phyloP scores from a whole-genome alignment of 2,797 vertebrate species.

The Mionectes olivaceus region DNA sequence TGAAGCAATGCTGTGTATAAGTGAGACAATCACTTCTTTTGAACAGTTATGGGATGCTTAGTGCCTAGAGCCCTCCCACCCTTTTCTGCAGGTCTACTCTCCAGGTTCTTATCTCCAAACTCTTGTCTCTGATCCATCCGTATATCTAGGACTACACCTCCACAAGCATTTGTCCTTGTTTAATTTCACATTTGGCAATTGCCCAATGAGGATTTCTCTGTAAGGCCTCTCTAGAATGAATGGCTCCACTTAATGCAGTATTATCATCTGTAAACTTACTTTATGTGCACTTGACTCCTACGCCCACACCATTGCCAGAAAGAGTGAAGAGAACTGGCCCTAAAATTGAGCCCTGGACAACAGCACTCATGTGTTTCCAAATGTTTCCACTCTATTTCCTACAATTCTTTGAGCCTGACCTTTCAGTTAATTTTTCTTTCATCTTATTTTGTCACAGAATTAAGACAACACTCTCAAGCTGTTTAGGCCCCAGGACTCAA shows the following conservation, averaged over 20 bases:
- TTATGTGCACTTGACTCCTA: not conserved
- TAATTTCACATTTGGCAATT: not conserved
- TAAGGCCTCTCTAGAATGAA: not conserved
- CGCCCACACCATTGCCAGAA: not conserved
- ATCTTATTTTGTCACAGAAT: not conserved
- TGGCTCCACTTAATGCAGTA: not conserved
- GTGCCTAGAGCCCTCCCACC: not conserved
- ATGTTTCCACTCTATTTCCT: not conserved
- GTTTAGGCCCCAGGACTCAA: not conserved
- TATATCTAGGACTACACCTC: accelerated
- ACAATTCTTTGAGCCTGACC: not conserved
- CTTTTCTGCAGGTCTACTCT: not conserved
- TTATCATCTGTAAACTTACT: not conserved
- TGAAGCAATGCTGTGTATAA: not conserved
- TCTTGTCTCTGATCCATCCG: not conserved
- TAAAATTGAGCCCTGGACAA: not conserved
- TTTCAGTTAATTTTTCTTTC: accelerated
- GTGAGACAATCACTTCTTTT: not conserved
- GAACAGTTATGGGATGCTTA: not conserved
- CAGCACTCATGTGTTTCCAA: not conserved
- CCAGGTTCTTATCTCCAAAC: not conserved
- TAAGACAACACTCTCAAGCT: not conserved
- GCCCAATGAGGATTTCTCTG: not conserved
- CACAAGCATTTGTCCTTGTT: not conserved
- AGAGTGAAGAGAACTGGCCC: not conserved